These are phyloP conservation scores for Anguilla japonica DNA, from an alignment of 2,113 vertebrate species.

Conservation along the genomic window DNA sequence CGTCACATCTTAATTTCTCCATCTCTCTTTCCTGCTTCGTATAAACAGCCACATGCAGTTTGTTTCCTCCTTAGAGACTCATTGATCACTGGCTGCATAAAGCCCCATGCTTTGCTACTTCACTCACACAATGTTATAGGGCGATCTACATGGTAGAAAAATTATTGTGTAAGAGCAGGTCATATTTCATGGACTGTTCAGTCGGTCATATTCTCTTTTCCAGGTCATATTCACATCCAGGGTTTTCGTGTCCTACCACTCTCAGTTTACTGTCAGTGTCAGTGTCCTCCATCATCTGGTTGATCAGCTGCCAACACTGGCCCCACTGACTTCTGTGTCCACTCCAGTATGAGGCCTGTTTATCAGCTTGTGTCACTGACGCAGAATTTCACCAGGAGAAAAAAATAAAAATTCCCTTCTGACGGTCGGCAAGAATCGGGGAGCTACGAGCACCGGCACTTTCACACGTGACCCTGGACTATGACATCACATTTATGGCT, in stretches of 20 bases:
- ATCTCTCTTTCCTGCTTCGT: not conserved
- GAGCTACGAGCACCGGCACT: no score
- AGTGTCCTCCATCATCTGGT: not conserved
- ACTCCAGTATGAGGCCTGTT: no score
- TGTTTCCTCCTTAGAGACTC: not conserved
- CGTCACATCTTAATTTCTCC: not conserved
- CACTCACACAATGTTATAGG: not conserved
- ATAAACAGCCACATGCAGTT: not conserved
- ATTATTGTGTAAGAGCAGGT: not conserved
- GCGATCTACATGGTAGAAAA: not conserved
- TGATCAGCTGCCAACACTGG: not conserved
- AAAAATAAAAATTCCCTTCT: no score
- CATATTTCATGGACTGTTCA: not conserved
- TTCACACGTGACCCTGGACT: not conserved
- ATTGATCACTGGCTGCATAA: not conserved
- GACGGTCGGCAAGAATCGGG: not conserved
- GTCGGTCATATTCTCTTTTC: not conserved
- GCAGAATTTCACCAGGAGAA: not conserved
- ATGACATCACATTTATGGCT: slow-evolving; percentile 7
- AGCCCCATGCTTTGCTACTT: not conserved
- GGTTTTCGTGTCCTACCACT: not conserved
- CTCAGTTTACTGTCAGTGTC: not conserved
- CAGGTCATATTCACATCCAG: not conserved
- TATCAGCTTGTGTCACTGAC: not conserved
- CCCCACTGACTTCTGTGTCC: not conserved